phyloP scores from a whole-genome alignment of 2,797 vertebrate species.

The Microctenopoma steveboyesi region DNA sequence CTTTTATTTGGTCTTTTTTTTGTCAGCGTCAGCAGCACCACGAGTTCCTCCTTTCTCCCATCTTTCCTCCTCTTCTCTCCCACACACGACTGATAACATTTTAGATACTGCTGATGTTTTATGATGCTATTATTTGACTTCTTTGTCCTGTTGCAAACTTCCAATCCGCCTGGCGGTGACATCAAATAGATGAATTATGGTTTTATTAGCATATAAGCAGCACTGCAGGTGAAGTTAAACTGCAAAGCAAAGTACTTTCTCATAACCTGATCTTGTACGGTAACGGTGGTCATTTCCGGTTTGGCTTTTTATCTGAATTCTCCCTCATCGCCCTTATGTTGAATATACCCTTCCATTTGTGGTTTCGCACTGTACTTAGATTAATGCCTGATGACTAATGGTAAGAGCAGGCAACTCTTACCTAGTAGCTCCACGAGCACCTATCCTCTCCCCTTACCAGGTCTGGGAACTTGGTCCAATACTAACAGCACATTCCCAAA shows the following conservation, averaged over 20 bases:
- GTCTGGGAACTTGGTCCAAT: too few relatives aligned
- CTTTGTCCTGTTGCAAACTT: conserved; percentile 1
- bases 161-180: too few relatives aligned
- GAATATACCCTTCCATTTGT: not conserved
- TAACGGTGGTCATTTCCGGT: not conserved
- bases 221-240: too few relatives aligned
- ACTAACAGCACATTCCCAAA: too few relatives aligned
- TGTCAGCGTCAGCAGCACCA: not conserved
- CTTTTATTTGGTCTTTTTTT: conserved; percentile 35
- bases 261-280: not conserved
- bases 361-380: too few relatives aligned
- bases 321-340: too few relatives aligned
- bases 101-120: not conserved
- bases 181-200: conserved; percentile 1
- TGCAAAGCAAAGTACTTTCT: too few relatives aligned
- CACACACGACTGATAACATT: not conserved
- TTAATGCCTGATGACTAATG: too few relatives aligned
- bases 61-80: not conserved
- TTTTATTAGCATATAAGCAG: not conserved
- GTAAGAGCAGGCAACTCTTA: too few relatives aligned
- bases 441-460: too few relatives aligned
- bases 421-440: too few relatives aligned
- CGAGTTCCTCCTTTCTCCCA: conserved; percentile 17
- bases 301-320: too few relatives aligned
- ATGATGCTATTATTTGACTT: not conserved